Base-by-base conservation (phyloP, 1,140 invertebrate species). In the Antheraea pernyi region DNA sequence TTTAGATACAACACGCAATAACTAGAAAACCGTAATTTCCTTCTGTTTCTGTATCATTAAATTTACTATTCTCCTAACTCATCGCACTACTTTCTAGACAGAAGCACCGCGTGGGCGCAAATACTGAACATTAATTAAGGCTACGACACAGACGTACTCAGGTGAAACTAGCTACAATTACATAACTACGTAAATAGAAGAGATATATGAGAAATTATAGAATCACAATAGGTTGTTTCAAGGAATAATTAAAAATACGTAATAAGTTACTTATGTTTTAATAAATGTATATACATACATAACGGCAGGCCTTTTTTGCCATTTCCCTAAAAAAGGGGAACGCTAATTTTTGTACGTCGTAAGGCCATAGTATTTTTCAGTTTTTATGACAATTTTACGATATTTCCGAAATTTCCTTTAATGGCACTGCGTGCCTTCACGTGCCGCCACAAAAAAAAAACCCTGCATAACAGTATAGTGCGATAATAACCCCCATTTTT, bases 111-210 rank as follows among this genome's bases (percentile, higher is more conserved):
- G 60, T 61, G 13, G 19, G 60, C 19, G 19, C 19, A 19, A 39
- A 42, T 65, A n/a, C 18, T n/a, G 63, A 65, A 65, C 36, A 65
- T 46, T 65, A 39, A 42, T 46, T 39, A 65, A 46, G 19, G 19
- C 60, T 1, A 61, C 19, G 11, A 13, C 60, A 61, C 10, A 30
- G 60, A 61, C 60, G 60, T n/a, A 13, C 16, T n/a, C 16, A 13
- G 60, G 60, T 22, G 60, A 60, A 60, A 64, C 62, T 19, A n/a
- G 16, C 46, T 10, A 18, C 0, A 65, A 46, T 65, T 18, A 37
- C 19, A 22, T 19, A 53, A 53, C 16, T 53, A 16, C 16, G 16
- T 16, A 53, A 13, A 53, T 53, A 53, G 16, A 53, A 53, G 6
- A 53, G 13, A n/a, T 5, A 13, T 11, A 6, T 53, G 46, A 53